A percentile compares a stretch with the other conserved stretches of the same genome.
phyloP scores from a whole-genome alignment of 2,888 invertebrate genomes.

The Dermolepida albohirtum region DNA sequence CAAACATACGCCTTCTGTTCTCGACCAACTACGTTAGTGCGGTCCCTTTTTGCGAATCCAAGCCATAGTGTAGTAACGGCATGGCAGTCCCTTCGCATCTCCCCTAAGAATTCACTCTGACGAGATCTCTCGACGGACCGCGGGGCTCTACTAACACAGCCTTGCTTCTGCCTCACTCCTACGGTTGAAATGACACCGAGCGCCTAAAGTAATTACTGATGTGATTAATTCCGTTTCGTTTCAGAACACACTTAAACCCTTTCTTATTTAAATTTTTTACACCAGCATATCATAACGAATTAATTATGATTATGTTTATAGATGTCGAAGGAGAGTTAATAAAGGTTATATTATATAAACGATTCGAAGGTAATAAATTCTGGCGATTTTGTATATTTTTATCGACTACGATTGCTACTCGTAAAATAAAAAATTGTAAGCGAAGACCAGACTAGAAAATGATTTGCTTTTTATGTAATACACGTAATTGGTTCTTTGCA shows the following conservation, averaged over 20 bases:
- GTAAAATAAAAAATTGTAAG: too few relatives aligned
- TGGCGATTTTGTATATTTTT: too few relatives aligned
- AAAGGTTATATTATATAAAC: conserved; percentile 1
- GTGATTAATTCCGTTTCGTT: conserved; percentile 62
- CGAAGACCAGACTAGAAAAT: too few relatives aligned
- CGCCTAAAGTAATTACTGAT: conserved; percentile 63
- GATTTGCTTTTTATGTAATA: too few relatives aligned
- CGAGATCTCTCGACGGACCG: conserved; percentile 54
- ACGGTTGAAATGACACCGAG: conserved; percentile 46
- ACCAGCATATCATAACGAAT: conserved; percentile 37
- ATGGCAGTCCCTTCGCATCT: conserved; percentile 35
- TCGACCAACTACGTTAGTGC: conserved; percentile 46
- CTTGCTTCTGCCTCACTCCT: background rate
- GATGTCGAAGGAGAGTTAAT: background rate
- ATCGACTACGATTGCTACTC: too few relatives aligned
- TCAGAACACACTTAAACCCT: conserved; percentile 58
- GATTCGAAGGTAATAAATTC: too few relatives aligned
- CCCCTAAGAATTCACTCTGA: conserved; percentile 42
- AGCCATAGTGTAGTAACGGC: conserved; percentile 19
- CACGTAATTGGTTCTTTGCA: too few relatives aligned
- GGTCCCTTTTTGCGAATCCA: too few relatives aligned
- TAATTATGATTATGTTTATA: background rate
- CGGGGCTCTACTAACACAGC: conserved; percentile 37
- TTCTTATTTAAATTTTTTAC: conserved; percentile 54
- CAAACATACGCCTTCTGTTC: conserved; percentile 56